Base-by-base conservation (phyloP, 2,797 vertebrate species). In the Acanthopagrus latus region DNA sequence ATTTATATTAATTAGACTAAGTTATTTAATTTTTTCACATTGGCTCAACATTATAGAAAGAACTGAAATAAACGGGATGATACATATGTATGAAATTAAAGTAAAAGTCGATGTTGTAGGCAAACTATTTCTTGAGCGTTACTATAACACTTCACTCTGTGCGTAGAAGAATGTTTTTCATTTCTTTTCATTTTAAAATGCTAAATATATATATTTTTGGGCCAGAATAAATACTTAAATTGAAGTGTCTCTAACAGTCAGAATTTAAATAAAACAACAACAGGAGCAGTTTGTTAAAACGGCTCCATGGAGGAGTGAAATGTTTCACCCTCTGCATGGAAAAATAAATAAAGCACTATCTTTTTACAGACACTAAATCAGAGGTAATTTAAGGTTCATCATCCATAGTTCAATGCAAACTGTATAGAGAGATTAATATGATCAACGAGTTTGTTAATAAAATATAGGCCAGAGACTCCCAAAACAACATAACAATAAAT, bases 401-500 rank as follows among this genome's bases (percentile, higher is more conserved):
- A 25, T 69, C 6, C 38, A 38, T 59, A 83, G 85, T 88, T 74
- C 71, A 87, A 74, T 86, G 55, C 84, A 76, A 90, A 89, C 89
- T 63, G 78, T 52, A 76, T 62, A 4, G 4, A 64, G 4, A 70
- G 51, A 78, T 54, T 33, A 20, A 69, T 55, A 27, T 57, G 9
- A 38, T 71, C 77, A 78, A 78, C 46, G 54, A 54, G 23, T 76
- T 75, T 73, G 48, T 47, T 44, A 67, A 80, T 9, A 41, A 67
- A 33, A 44, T 46, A 56, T 55, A 78, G 77, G 84, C 73, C 59
- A 83, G 18, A 63, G 25, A 85, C 77, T 86, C 84, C 86, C 77
- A 88, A 84, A 74, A 72, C 74, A 76, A 91, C 74, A 83, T 70
- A 79, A 74, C 71, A 92, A 85, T 89, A 86, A 90, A 92, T 81